A percentile compares a stretch with the other conserved stretches of the same genome.
Conservation (phyloP, 2,113 vertebrate species). For the Gavialis gangeticus region DNA sequence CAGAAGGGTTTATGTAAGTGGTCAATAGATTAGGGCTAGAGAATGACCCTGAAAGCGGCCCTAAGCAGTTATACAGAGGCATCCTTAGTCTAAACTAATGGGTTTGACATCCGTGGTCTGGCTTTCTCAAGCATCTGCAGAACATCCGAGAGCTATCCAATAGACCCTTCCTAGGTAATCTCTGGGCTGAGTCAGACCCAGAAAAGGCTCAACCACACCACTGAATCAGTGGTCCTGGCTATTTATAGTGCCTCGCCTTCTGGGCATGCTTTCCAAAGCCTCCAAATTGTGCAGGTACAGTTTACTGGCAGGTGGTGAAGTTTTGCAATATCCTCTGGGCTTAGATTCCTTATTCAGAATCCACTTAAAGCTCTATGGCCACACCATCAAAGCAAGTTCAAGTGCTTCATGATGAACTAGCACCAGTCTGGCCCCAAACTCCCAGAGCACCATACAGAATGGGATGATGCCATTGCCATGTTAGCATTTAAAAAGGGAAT, state of each 20-base stretch:
- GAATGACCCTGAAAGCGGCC: too few relatives aligned
- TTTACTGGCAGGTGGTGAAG: neutral
- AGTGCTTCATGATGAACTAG: accelerated
- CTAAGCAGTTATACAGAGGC: too few relatives aligned
- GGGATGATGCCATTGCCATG: neutral
- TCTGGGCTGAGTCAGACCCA: neutral
- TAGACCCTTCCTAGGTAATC: neutral
- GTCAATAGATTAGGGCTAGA: too few relatives aligned
- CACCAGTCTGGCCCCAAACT: neutral
- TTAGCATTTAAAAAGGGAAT: neutral
- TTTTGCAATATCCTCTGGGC: neutral
- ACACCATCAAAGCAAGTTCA: neutral
- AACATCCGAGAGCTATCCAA: neutral
- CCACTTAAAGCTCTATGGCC: accelerated
- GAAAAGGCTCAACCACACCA: too few relatives aligned
- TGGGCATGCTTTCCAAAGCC: neutral
- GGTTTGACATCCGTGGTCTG: neutral
- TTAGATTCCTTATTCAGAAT: neutral
- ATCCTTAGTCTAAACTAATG: neutral
- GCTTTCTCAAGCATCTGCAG: neutral
- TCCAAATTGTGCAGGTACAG: neutral
- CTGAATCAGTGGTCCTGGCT: neutral
- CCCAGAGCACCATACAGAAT: neutral
- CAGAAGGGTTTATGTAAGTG: too few relatives aligned
- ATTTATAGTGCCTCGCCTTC: neutral